Evolutionary conservation across 2,797 vertebrate genomes (phyloP).

Genomic region (Sebastes glaucus): DNA sequence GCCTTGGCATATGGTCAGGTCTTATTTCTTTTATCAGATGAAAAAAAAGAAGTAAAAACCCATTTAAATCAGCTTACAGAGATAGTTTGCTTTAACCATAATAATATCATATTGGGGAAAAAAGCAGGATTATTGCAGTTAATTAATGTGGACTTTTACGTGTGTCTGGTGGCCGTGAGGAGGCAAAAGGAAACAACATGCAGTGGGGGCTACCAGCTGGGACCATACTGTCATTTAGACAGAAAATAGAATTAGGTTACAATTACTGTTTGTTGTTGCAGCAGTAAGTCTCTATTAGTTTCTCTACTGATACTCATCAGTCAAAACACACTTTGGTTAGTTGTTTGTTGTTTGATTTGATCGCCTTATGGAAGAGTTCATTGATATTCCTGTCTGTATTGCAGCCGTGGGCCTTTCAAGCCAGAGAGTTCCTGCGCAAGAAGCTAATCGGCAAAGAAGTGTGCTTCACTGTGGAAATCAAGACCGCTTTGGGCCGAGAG

Average conservation of each 20-base stretch:
- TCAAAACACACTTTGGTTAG: neutral
- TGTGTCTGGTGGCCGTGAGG: no score
- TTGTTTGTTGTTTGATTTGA: neutral
- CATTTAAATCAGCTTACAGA: neutral
- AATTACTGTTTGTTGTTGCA: neutral
- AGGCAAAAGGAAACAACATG: neutral
- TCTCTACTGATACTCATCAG: neutral
- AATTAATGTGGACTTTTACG: neutral
- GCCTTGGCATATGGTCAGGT: neutral
- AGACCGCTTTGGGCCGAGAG: constrained; percentile 90
- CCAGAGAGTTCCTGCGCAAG: constrained; percentile 95
- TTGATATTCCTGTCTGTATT: constrained; percentile 28
- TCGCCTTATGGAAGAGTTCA: neutral
- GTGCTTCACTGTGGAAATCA: constrained; percentile 97
- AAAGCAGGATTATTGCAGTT: neutral
- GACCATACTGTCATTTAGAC: neutral
- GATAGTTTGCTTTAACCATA: neutral
- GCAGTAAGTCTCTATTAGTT: neutral
- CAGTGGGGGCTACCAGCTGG: neutral
- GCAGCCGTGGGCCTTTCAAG: constrained; percentile 96
- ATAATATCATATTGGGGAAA: neutral
- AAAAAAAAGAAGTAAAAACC: neutral
- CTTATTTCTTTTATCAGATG: neutral
- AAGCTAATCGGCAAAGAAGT: constrained; percentile 98
- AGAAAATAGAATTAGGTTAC: neutral